A percentile compares a stretch with the other conserved stretches of the same genome.
phyloP scores from a whole-genome alignment of 2,797 vertebrate species.

The Urocyon cinereoargenteus region DNA sequence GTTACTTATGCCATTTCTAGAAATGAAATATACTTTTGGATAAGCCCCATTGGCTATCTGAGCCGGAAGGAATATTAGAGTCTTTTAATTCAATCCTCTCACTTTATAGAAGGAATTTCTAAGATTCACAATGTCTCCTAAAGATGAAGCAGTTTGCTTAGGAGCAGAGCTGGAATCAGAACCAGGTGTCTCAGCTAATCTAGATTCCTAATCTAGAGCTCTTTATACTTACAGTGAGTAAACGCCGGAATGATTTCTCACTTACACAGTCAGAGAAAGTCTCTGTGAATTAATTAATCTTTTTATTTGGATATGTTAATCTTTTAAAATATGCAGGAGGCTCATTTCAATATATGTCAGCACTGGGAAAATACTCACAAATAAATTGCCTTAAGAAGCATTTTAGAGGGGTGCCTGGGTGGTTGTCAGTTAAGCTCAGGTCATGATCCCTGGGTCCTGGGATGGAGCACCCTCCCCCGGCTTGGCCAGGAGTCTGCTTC shows the following conservation, averaged over 20 bases:
- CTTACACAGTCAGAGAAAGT: conserved; percentile 64
- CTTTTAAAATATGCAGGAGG: conserved; percentile 40
- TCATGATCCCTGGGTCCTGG: neutral
- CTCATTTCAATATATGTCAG: conserved; percentile 1
- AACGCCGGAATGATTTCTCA: conserved; percentile 61
- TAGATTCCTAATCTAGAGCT: conserved; percentile 55
- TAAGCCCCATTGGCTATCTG: neutral
- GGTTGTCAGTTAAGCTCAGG: neutral
- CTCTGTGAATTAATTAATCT: conserved; percentile 67
- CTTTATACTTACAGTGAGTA: conserved; percentile 29
- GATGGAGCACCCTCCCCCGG: neutral
- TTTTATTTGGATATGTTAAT: conserved; percentile 66
- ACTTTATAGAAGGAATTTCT: neutral
- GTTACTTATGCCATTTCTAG: neutral
- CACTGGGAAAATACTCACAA: conserved; percentile 14
- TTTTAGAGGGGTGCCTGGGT: neutral
- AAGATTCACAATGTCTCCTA: neutral
- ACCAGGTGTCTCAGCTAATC: neutral
- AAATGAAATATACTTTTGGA: conserved; percentile 39
- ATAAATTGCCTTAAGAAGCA: conserved; percentile 5
- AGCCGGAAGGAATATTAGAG: neutral
- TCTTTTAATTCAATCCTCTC: neutral
- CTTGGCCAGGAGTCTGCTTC: neutral
- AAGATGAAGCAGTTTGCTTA: neutral
- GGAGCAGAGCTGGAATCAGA: conserved; percentile 50